Base-by-base conservation (phyloP, 2,888 invertebrate genomes). In the Spatulosminthurus flaviceps region DNA sequence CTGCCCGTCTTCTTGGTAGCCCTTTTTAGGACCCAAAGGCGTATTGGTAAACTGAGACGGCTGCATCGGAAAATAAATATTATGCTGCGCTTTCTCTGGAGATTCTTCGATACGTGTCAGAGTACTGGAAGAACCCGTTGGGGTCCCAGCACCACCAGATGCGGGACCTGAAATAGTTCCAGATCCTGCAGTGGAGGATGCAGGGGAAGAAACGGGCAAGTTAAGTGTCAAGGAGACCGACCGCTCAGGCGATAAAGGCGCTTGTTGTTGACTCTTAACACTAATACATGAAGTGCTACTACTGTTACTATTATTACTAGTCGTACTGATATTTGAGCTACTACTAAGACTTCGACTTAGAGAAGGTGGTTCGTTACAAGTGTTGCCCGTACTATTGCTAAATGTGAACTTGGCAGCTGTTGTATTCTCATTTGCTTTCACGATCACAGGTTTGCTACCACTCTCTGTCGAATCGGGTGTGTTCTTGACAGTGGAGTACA, bases 101-200 rank as follows among this genome's bases (percentile, higher is more conserved):
- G 83, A 85, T 78, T 85, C 85, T 78, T 85, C 85, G 16, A 85
- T 84, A 73, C 83, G 78, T 2, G 83, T 80, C 28, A 84, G 79
- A 7, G 73, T 70, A 34, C 29, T 78, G n/a, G 79, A 78, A 7
- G 81, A 75, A 13, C 80, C 66, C 21, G 81, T 73, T 24, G 82
- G 71, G 1, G 81, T 77, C 41, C 71, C 29, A 22, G 76, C 24
- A 21, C 69, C 21, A 13, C 61, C 7, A 1, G 64, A 41, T 4
- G 74, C 26, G 0, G 67, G 9, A 19, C 41, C 9, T 13, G 70
- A 69, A 13, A 42, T 69, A 21, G 69, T 24, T 4, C 21, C 11
- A 29, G 67, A 43, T 69, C n/a, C 13, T 26, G 42, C 1, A 34
- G 26, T 42, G 29, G 76, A 41, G 16, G 76, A 24, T 7, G 34